These are phyloP conservation scores for Fopius arisanus DNA, from an alignment of 1,140 invertebrate species.

Conservation along the genomic window DNA sequence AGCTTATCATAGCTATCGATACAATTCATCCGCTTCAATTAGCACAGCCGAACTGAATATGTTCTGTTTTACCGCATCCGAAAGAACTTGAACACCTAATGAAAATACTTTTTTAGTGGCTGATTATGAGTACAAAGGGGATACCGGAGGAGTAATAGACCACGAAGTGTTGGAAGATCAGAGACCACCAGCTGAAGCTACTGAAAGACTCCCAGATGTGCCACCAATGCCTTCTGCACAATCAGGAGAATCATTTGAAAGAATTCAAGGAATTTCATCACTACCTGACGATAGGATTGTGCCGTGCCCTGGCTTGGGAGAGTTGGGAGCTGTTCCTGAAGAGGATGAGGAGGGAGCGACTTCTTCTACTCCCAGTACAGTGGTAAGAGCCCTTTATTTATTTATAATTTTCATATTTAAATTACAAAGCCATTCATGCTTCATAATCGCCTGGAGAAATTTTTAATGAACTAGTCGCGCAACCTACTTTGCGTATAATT, in stretches of 20 bases:
- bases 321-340: constrained; percentile 70
- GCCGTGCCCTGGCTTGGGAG: constrained; percentile 39
- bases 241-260: constrained; percentile 44
- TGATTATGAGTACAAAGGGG: constrained; percentile 36
- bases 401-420: too few relatives aligned
- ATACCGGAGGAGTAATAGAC: constrained; percentile 30
- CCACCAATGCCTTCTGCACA: constrained; percentile 18
- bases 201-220: constrained; percentile 36
- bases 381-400: constrained; percentile 51
- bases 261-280: constrained; percentile 44
- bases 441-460: too few relatives aligned
- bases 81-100: neutral
- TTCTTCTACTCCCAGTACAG: constrained; percentile 72
- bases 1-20: too few relatives aligned
- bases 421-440: too few relatives aligned
- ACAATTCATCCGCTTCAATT: too few relatives aligned
- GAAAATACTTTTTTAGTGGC: constrained; percentile 25
- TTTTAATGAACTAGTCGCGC: too few relatives aligned
- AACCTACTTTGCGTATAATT: too few relatives aligned
- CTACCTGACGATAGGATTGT: constrained; percentile 47
- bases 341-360: constrained; percentile 69
- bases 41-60: too few relatives aligned
- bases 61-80: too few relatives aligned
- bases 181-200: constrained; percentile 34
- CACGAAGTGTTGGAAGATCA: constrained; percentile 30